Conservation (phyloP, 2,888 invertebrate species). For the Trichacis sp. region DNA sequence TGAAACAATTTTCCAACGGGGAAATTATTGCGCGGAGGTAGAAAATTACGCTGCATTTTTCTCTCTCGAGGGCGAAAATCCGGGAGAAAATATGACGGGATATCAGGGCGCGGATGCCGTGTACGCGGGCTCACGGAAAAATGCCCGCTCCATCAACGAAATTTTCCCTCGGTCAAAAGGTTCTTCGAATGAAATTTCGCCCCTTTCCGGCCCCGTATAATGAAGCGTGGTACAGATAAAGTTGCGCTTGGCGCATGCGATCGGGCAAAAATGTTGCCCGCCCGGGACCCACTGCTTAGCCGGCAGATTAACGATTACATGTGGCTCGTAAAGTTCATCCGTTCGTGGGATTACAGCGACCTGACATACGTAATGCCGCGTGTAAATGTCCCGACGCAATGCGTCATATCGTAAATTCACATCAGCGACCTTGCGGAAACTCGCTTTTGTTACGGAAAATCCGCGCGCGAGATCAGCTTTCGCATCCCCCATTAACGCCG, state of each 20-base stretch:
- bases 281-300: constrained; percentile 37
- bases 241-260: constrained; percentile 12
- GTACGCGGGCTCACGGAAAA: not conserved
- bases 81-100: no score
- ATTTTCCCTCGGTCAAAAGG: not conserved
- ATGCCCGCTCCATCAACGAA: not conserved
- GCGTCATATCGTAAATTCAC: constrained; percentile 40
- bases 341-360: constrained; percentile 45
- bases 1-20: no score
- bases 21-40: no score
- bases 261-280: constrained; percentile 22
- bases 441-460: constrained; percentile 5
- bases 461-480: constrained; percentile 1
- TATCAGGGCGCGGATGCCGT: no score
- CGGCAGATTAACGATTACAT: constrained; percentile 51
- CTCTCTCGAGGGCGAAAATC: no score
- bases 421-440: constrained; percentile 19
- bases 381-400: constrained; percentile 39
- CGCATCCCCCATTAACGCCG: constrained; percentile 1
- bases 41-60: no score
- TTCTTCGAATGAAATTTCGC: constrained; percentile 2
- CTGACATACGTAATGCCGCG: constrained; percentile 40
- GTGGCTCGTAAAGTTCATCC: constrained; percentile 50
- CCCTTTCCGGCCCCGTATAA: no score
- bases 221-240: not conserved